Percentiles rank a stretch among this genome's conserved stretches.
phyloP scores from a whole-genome alignment of 1,140 invertebrate species.

The Eumeta japonica region DNA sequence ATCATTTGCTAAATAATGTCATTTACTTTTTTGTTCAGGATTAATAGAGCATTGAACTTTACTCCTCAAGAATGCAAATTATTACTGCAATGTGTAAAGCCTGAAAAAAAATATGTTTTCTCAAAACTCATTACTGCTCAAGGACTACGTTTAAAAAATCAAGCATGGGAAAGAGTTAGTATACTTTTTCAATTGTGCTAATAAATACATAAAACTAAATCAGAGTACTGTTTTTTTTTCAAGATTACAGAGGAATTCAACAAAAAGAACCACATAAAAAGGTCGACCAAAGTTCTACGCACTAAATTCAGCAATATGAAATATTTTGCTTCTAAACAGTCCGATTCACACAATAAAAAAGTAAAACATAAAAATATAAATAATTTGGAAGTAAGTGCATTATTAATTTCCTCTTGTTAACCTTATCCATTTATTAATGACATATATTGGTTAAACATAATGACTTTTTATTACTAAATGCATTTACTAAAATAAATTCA shows the following conservation, averaged over 20 bases:
- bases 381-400: too few relatives aligned
- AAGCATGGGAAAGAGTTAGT: conserved; percentile 33
- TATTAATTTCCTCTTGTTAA: too few relatives aligned
- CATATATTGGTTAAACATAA: background rate
- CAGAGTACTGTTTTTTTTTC: conserved; percentile 7
- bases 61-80: conserved; percentile 32
- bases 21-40: too few relatives aligned
- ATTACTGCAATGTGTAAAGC: conserved; percentile 37
- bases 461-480: background rate
- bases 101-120: conserved; percentile 32
- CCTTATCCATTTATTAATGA: background rate
- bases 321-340: conserved; percentile 9
- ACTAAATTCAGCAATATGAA: conserved; percentile 42
- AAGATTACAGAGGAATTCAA: conserved; percentile 36
- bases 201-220: conserved; percentile 3
- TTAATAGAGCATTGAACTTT: too few relatives aligned
- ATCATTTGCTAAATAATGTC: too few relatives aligned
- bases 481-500: background rate
- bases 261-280: conserved; percentile 25
- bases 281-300: conserved; percentile 25
- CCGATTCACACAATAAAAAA: background rate
- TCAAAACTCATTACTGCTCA: conserved; percentile 14
- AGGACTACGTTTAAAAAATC: conserved; percentile 24
- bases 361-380: background rate
- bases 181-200: background rate